A percentile compares a stretch with the other conserved stretches of the same genome.
Evolutionary conservation across 1,140 invertebrate species (phyloP).

Genomic region (Arctopsyche grandis): DNA sequence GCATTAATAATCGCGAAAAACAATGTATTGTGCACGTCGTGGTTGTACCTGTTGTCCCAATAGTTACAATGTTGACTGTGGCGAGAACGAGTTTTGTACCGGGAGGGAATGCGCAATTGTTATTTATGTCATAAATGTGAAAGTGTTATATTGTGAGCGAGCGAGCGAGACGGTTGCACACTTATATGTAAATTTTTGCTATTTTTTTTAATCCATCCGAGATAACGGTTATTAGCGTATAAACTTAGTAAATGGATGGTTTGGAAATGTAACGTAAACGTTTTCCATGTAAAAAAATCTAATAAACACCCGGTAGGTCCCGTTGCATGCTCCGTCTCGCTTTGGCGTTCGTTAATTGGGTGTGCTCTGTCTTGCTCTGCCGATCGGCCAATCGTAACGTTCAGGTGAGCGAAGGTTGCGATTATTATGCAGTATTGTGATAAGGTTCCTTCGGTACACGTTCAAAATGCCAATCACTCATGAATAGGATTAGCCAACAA

Average conservation of each 20-base stretch:
- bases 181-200: slow-evolving; percentile 2
- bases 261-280: too few species aligned
- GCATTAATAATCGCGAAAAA: background rate
- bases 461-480: slow-evolving; percentile 18
- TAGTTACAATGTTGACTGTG: slow-evolving; percentile 29
- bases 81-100: slow-evolving; percentile 33
- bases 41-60: slow-evolving; percentile 24
- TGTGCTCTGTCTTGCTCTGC: background rate
- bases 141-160: slow-evolving; percentile 35
- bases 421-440: background rate
- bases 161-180: slow-evolving; percentile 4
- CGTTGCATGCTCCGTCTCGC: too few species aligned
- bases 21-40: background rate
- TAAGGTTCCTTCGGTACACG: background rate
- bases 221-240: too few species aligned
- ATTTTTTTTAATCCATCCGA: background rate
- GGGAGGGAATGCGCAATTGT: slow-evolving; percentile 31
- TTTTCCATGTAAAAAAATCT: too few species aligned
- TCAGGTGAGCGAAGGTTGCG: background rate
- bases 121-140: slow-evolving; percentile 44
- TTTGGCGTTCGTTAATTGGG: too few species aligned
- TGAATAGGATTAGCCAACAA: slow-evolving; percentile 4
- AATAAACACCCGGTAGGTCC: too few species aligned
- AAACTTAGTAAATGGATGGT: too few species aligned
- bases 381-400: background rate